Percentiles rank a stretch among this genome's conserved stretches.
Evolutionary conservation across 2,113 vertebrate species (phyloP).

Genomic region (Rana temporaria): DNA sequence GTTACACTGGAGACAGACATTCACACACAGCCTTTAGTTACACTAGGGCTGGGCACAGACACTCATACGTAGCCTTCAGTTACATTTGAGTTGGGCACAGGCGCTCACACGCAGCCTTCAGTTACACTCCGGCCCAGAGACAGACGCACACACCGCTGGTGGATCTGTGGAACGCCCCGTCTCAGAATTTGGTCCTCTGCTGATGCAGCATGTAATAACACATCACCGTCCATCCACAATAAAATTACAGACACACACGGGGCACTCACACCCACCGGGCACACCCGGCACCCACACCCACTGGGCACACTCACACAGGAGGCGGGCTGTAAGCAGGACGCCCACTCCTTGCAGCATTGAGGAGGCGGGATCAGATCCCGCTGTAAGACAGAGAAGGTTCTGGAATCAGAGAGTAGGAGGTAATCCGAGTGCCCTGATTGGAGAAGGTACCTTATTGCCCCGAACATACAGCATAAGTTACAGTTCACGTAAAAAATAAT

Average conservation of each 20-base stretch:
- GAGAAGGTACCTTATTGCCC: conserved; percentile 9
- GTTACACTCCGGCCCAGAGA: no score
- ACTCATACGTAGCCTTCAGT: no score
- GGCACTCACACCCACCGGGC: no score
- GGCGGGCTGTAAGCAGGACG: not conserved
- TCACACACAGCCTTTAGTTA: no score
- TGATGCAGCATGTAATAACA: not conserved
- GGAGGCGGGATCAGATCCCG: not conserved
- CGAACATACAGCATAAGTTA: conserved; percentile 29
- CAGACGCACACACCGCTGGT: no score
- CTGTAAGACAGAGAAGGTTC: not conserved
- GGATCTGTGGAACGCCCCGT: no score
- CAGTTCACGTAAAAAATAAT: conserved; percentile 33
- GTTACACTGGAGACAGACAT: no score
- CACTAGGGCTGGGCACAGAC: no score
- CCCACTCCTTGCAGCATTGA: conserved; percentile 35
- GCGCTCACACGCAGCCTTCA: no score
- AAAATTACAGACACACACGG: not conserved
- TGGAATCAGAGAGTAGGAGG: conserved; percentile 1
- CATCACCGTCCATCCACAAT: not conserved
- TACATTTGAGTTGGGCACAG: no score
- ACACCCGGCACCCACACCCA: no score
- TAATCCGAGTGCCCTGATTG: not conserved
- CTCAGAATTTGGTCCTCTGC: conserved; percentile 24
- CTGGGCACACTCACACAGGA: not conserved